Conservation (phyloP, 1,140 invertebrate species). For the Drosophila orosa region DNA sequence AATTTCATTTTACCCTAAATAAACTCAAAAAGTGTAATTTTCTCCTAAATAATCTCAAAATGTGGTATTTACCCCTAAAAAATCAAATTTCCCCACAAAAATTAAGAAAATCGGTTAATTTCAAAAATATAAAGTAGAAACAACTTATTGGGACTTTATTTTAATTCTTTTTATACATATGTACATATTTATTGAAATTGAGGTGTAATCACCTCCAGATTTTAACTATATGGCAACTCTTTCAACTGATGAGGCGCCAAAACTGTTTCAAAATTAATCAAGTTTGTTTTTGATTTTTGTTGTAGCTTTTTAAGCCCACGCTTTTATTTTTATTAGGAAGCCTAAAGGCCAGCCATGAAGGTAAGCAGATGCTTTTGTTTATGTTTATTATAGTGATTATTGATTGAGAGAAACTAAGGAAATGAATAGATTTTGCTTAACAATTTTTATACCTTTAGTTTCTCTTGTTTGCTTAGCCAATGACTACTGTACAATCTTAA, state of each 20-base stretch:
- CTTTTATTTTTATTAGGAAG: constrained; percentile 15
- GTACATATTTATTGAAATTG: too few relatives aligned
- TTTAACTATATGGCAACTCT: not conserved
- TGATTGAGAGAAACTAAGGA: not conserved
- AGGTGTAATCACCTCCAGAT: too few relatives aligned
- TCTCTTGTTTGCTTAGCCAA: constrained; percentile 5
- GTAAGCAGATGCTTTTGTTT: constrained; percentile 22
- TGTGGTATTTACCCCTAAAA: too few relatives aligned
- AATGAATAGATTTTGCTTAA: not conserved
- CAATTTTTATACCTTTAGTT: not conserved
- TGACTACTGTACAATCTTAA: constrained; percentile 19
- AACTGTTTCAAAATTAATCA: not conserved
- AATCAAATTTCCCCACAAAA: too few relatives aligned
- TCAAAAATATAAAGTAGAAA: too few relatives aligned
- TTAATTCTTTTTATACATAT: too few relatives aligned
- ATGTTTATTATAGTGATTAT: constrained; percentile 16
- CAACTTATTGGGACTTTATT: too few relatives aligned
- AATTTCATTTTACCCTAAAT: too few relatives aligned
- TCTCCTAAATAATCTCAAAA: too few relatives aligned
- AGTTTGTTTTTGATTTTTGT: not conserved
- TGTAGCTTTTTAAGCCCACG: constrained; percentile 25
- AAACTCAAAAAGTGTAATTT: too few relatives aligned
- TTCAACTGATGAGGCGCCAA: not conserved
- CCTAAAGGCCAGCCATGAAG: constrained; percentile 21
- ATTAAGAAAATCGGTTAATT: too few relatives aligned